Percentiles rank a stretch among this genome's conserved stretches.
Evolutionary conservation across 2,797 vertebrate genomes (phyloP).

Genomic region (Ispidina lecontei): DNA sequence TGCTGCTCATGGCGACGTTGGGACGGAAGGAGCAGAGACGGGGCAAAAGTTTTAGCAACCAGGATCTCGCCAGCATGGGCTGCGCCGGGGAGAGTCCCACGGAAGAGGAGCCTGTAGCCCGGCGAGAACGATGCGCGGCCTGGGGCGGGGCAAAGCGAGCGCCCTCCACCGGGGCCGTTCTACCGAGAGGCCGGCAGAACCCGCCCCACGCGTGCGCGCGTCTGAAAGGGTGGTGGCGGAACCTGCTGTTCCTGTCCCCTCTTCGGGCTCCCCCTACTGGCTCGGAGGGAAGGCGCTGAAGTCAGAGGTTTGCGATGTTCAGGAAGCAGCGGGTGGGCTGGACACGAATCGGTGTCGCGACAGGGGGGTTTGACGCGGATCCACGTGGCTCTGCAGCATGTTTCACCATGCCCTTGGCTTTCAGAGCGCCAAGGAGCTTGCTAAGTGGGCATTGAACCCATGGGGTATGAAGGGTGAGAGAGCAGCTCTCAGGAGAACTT

Average conservation of each 20-base stretch:
- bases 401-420: too few relatives aligned
- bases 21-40: background rate
- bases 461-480: too few relatives aligned
- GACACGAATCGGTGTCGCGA: too few relatives aligned
- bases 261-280: background rate
- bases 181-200: too few relatives aligned
- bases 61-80: background rate
- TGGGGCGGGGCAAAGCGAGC: too few relatives aligned
- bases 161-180: background rate
- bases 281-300: background rate
- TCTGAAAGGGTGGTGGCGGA: accelerated
- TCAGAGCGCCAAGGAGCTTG: too few relatives aligned
- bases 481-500: too few relatives aligned
- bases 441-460: too few relatives aligned
- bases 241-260: accelerated
- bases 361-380: too few relatives aligned
- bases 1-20: constrained; percentile 67
- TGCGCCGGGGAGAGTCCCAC: background rate
- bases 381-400: background rate
- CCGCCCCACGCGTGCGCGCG: background rate
- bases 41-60: background rate
- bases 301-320: too few relatives aligned
- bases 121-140: too few relatives aligned
- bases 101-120: background rate
- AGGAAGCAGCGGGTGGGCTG: too few relatives aligned